Percentiles rank a stretch among this genome's conserved stretches.
Conservation (phyloP, 30 jellyfish, hydroid and myxozoan species). For the Aurelia coerulea region DNA sequence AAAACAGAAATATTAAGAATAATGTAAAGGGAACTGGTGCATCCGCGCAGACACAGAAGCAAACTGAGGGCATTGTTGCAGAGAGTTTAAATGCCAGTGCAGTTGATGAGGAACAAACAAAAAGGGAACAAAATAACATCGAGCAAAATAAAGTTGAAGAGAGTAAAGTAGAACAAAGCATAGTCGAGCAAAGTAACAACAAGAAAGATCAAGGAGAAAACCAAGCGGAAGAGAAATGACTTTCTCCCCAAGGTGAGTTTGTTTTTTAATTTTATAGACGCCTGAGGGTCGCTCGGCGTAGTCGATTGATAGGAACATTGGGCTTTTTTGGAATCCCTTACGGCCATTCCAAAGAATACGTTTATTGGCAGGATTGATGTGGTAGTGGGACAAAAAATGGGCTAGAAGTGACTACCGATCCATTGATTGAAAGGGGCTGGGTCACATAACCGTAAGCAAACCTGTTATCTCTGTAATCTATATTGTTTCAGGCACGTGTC, state of each 20-base stretch:
- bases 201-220: slow-evolving; percentile 18
- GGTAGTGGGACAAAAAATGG: not conserved
- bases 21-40: not conserved
- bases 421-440: no score
- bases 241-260: not conserved
- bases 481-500: no score
- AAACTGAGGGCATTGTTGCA: slow-evolving; percentile 18
- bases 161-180: not conserved
- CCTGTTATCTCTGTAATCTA: no score
- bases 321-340: not conserved
- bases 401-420: no score
- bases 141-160: not conserved
- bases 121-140: slow-evolving; percentile 27
- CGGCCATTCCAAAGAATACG: not conserved
- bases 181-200: slow-evolving; percentile 34
- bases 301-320: not conserved
- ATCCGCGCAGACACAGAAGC: slow-evolving; percentile 6
- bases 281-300: no score
- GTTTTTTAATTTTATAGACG: not conserved
- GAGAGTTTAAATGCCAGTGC: not conserved
- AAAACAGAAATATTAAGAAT: slow-evolving; percentile 32
- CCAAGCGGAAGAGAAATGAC: slow-evolving; percentile 30
- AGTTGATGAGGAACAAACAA: not conserved
- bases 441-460: no score
- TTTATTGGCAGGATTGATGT: not conserved